Evolutionary conservation across 2,888 invertebrate genomes (phyloP).

Genomic region (Eucriotettix oculatus): DNA sequence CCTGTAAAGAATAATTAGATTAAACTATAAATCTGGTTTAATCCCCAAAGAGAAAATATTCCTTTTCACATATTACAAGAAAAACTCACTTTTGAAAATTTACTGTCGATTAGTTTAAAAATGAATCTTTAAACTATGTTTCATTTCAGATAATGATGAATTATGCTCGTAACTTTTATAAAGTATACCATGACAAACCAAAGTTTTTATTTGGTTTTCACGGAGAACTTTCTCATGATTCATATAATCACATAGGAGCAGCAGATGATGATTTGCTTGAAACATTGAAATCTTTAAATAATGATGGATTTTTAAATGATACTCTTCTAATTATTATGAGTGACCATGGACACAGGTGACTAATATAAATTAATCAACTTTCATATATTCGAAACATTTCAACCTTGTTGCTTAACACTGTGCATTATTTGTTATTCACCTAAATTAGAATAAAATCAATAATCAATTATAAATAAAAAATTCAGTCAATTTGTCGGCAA

Average conservation of each 20-base stretch:
- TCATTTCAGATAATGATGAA: slow-evolving; percentile 29
- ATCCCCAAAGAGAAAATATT: too few relatives aligned
- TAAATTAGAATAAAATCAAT: too few relatives aligned
- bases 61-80: too few relatives aligned
- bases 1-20: too few relatives aligned
- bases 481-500: too few relatives aligned
- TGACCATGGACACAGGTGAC: slow-evolving; percentile 76
- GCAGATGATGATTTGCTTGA: slow-evolving; percentile 55
- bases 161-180: slow-evolving; percentile 34
- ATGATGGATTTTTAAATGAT: slow-evolving; percentile 48
- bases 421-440: too few relatives aligned
- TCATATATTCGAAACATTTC: background rate
- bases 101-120: too few relatives aligned
- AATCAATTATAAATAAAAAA: too few relatives aligned
- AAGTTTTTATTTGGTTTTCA: slow-evolving; percentile 81
- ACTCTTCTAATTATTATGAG: slow-evolving; percentile 79
- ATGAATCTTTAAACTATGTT: background rate
- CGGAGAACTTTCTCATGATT: slow-evolving; percentile 74
- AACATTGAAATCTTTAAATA: slow-evolving; percentile 45
- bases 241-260: slow-evolving; percentile 58
- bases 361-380: background rate
- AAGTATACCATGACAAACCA: slow-evolving; percentile 46
- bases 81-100: too few relatives aligned
- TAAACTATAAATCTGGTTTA: too few relatives aligned
- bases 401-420: background rate